Evolutionary conservation across 2,797 vertebrate species (phyloP).

Genomic region (Aulostomus chinensis): DNA sequence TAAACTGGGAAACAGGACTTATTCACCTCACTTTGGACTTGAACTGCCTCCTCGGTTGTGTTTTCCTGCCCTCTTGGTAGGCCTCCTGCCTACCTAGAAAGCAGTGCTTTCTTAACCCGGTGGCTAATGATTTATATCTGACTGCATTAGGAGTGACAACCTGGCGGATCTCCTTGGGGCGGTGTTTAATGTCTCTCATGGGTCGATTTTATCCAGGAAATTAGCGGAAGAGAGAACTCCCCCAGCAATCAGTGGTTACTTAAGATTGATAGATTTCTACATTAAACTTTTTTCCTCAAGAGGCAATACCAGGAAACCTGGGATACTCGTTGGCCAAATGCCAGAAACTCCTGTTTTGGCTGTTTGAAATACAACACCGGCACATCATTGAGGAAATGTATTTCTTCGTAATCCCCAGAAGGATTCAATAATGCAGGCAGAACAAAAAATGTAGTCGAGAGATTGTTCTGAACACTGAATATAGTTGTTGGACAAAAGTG

Average conservation of each 20-base stretch:
- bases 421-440: conserved; percentile 10
- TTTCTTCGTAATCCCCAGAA: conserved; percentile 14
- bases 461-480: conserved; percentile 13
- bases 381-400: conserved; percentile 27
- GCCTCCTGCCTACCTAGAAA: conserved; percentile 32
- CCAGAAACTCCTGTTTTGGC: conserved; percentile 65
- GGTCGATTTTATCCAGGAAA: conserved; percentile 65
- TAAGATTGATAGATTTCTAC: conserved; percentile 76
- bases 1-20: conserved; percentile 47
- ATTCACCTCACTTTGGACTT: conserved; percentile 38
- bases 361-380: conserved; percentile 48
- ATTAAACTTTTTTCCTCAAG: conserved; percentile 54
- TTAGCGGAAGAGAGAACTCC: conserved; percentile 49
- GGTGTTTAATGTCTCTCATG: conserved; percentile 54
- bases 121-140: conserved; percentile 62
- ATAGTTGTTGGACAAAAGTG: conserved; percentile 5
- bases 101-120: conserved; percentile 40
- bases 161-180: conserved; percentile 41
- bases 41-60: conserved; percentile 36
- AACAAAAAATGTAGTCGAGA: conserved; percentile 24
- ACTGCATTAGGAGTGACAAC: conserved; percentile 31
- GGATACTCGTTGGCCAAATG: conserved; percentile 65
- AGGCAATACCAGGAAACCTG: conserved; percentile 69
- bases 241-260: conserved; percentile 63
- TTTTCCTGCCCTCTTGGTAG: not conserved